Percentiles rank a stretch among this genome's conserved stretches.
phyloP scores from a whole-genome alignment of 2,797 vertebrate species.

The Rhabdomys pumilio region DNA sequence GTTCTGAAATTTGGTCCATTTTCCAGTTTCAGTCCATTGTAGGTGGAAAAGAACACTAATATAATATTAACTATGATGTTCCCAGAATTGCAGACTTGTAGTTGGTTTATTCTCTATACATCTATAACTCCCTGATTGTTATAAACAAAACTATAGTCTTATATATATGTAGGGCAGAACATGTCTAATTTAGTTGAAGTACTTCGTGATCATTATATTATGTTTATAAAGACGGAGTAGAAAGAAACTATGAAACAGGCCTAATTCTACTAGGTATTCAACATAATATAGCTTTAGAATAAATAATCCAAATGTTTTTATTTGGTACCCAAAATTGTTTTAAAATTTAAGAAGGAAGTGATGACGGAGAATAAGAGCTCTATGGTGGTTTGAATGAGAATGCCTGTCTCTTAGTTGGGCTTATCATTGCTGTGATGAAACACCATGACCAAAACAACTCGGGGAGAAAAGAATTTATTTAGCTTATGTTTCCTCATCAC shows the following conservation, averaged over 20 bases:
- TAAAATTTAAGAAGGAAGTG: background rate
- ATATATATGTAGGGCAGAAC: background rate
- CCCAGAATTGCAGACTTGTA: background rate
- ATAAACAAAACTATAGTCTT: constrained; percentile 32
- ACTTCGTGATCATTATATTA: background rate
- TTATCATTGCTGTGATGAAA: no score
- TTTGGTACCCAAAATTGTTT: background rate
- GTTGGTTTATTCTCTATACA: constrained; percentile 34
- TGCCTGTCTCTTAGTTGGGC: background rate
- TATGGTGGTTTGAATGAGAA: no score
- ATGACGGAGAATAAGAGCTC: background rate
- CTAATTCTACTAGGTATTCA: background rate
- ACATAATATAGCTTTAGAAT: background rate
- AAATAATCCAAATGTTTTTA: constrained; percentile 28
- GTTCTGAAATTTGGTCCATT: background rate
- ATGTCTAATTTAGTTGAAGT: background rate
- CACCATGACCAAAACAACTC: background rate
- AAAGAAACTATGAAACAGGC: background rate
- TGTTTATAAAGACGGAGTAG: background rate
- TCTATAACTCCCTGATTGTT: constrained; percentile 18
- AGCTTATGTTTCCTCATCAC: background rate
- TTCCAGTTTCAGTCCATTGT: background rate
- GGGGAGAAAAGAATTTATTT: background rate
- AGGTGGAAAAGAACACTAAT: background rate
- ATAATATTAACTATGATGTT: constrained; percentile 1